Evolutionary conservation across 2,888 invertebrate species (phyloP).

Genomic region (Synergus japonicus): DNA sequence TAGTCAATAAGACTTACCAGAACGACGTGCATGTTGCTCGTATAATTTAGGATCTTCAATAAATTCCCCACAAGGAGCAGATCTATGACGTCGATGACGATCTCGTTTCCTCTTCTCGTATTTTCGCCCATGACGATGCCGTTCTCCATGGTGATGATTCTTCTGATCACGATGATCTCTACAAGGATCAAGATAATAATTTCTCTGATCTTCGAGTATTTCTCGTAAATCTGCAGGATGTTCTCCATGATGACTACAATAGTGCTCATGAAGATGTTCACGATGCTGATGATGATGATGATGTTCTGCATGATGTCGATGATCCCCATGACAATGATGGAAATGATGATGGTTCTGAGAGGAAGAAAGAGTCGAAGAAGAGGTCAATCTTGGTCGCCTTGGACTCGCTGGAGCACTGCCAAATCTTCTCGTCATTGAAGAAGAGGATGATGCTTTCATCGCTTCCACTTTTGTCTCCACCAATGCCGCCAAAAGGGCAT

Average conservation of each 20-base stretch:
- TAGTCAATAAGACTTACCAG: slow-evolving; percentile 39
- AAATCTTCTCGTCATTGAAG: slow-evolving; percentile 78
- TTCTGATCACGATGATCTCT: slow-evolving; percentile 45
- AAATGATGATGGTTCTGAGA: slow-evolving; percentile 74
- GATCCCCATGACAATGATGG: slow-evolving; percentile 67
- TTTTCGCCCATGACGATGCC: slow-evolving; percentile 60
- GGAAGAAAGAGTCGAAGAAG: slow-evolving; percentile 77
- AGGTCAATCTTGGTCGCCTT: slow-evolving; percentile 75
- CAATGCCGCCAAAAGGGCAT: slow-evolving; percentile 85
- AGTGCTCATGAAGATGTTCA: slow-evolving; percentile 57
- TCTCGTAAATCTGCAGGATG: not conserved
- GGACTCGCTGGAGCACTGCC: slow-evolving; percentile 77
- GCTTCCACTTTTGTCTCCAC: slow-evolving; percentile 86
- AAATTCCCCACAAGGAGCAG: slow-evolving; percentile 71
- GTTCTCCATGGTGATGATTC: slow-evolving; percentile 45
- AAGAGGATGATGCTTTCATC: slow-evolving; percentile 78
- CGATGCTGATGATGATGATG: slow-evolving; percentile 57
- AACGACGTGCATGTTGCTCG: slow-evolving; percentile 46
- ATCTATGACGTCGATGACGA: slow-evolving; percentile 69
- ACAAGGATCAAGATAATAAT: slow-evolving; percentile 35
- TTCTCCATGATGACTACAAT: slow-evolving; percentile 50
- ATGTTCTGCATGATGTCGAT: slow-evolving; percentile 63
- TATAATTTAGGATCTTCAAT: slow-evolving; percentile 58
- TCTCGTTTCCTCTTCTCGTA: slow-evolving; percentile 60
- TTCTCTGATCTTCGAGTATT: not conserved